These are phyloP conservation scores for Pseudomyrmex flavicornis DNA, from an alignment of 1,140 invertebrate species.

Conservation along the genomic window DNA sequence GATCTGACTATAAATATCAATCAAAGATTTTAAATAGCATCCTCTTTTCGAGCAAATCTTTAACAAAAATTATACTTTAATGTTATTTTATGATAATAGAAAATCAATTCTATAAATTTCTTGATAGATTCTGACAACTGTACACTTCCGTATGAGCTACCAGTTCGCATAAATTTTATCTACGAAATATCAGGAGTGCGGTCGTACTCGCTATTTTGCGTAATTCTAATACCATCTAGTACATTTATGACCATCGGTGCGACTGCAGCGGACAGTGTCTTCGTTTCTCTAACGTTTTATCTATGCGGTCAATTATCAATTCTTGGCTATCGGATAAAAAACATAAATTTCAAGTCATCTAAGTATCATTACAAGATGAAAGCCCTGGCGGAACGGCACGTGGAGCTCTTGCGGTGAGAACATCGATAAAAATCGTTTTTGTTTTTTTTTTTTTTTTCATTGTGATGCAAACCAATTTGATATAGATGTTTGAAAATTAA, in stretches of 20 bases:
- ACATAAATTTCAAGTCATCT: constrained; percentile 4
- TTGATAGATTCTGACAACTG: constrained; percentile 62
- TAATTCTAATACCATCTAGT: constrained; percentile 46
- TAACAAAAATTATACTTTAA: not conserved
- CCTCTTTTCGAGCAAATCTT: not conserved
- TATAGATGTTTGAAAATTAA: too few species aligned
- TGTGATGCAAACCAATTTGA: too few species aligned
- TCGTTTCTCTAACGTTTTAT: constrained; percentile 60
- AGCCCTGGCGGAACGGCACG: constrained; percentile 49
- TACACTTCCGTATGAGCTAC: constrained; percentile 57
- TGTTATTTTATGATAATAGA: too few species aligned
- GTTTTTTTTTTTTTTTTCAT: not conserved
- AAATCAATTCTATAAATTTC: not conserved
- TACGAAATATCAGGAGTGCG: constrained; percentile 55
- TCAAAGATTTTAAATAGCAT: not conserved
- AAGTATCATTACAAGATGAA: constrained; percentile 51
- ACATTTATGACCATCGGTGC: constrained; percentile 55
- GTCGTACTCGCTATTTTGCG: constrained; percentile 57
- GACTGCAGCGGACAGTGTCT: constrained; percentile 54
- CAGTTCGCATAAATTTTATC: constrained; percentile 39
- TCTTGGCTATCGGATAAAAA: constrained; percentile 31
- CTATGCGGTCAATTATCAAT: constrained; percentile 61
- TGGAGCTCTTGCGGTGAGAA: constrained; percentile 57
- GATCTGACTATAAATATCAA: not conserved
- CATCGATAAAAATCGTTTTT: not conserved